These are phyloP conservation scores for Lapara coniferarum DNA, from an alignment of 2,888 invertebrate genomes.

Conservation along the genomic window DNA sequence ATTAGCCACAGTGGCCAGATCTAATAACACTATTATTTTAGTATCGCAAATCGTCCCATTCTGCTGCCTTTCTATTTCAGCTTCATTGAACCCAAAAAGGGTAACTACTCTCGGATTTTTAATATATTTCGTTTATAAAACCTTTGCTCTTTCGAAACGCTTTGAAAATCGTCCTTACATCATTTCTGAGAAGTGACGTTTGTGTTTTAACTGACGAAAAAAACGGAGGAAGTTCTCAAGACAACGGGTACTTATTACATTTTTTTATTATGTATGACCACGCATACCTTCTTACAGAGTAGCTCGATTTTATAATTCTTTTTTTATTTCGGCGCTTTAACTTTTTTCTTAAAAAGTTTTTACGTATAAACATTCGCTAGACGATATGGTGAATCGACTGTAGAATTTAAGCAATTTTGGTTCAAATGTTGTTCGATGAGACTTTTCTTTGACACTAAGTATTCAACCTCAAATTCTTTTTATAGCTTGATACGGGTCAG, in stretches of 20 bases:
- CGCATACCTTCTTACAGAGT: no score
- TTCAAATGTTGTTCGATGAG: no score
- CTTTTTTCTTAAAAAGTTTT: no score
- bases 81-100: constrained; percentile 26
- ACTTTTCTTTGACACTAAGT: background rate
- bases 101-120: constrained; percentile 10
- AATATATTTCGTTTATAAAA: constrained; percentile 22
- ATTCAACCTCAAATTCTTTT: background rate
- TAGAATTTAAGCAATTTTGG: background rate
- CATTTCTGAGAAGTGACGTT: background rate
- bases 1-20: background rate
- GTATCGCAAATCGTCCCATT: constrained; percentile 6
- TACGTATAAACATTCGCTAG: background rate
- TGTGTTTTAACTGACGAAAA: no score
- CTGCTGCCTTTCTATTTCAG: constrained; percentile 23
- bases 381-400: background rate
- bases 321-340: no score
- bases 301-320: no score
- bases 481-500: constrained; percentile 4
- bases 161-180: background rate
- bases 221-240: no score
- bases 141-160: constrained; percentile 1
- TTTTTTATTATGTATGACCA: no score
- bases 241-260: no score
- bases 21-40: constrained; percentile 20